Conservation (phyloP, 2,113 vertebrate genomes). For the Toxotes chatareus region DNA sequence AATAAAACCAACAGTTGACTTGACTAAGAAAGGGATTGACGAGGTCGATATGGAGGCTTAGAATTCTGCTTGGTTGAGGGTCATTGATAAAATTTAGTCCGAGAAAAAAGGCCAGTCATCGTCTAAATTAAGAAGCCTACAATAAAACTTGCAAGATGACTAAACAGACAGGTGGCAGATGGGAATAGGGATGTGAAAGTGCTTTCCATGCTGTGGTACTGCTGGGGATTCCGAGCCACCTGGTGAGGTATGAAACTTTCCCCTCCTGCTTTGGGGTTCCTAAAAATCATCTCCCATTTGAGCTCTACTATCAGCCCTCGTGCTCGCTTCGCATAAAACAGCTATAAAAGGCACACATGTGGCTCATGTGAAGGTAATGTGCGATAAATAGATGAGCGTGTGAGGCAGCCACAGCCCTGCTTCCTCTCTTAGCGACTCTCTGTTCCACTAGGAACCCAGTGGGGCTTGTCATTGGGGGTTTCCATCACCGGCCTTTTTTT, state of each 20-base stretch:
- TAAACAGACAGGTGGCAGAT: slow-evolving; percentile 36
- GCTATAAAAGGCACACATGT: slow-evolving; percentile 37
- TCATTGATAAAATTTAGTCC: slow-evolving; percentile 16
- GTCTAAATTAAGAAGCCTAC: slow-evolving; percentile 43
- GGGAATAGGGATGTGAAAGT: slow-evolving; percentile 28
- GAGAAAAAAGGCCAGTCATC: slow-evolving; percentile 35
- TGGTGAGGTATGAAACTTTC: slow-evolving; percentile 41
- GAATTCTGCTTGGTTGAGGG: slow-evolving; percentile 4
- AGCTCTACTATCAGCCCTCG: slow-evolving; percentile 3
- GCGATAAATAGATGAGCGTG: not conserved
- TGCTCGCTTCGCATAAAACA: slow-evolving; percentile 20
- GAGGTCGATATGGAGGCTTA: not conserved
- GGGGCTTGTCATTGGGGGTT: not conserved
- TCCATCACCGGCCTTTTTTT: not conserved
- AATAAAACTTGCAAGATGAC: slow-evolving; percentile 38
- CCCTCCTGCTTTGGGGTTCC: slow-evolving; percentile 1
- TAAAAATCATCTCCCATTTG: slow-evolving; percentile 14
- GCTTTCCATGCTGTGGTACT: slow-evolving; percentile 34
- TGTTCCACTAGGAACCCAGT: not conserved
- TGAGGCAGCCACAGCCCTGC: slow-evolving; percentile 12
- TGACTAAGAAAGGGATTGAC: not conserved
- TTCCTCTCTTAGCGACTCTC: not conserved
- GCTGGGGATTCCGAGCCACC: slow-evolving; percentile 29
- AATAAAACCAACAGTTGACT: slow-evolving; percentile 34
- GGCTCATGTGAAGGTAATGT: slow-evolving; percentile 12